Base-by-base conservation (phyloP, 2,888 invertebrate species). In the Steinernema carpocapsae region DNA sequence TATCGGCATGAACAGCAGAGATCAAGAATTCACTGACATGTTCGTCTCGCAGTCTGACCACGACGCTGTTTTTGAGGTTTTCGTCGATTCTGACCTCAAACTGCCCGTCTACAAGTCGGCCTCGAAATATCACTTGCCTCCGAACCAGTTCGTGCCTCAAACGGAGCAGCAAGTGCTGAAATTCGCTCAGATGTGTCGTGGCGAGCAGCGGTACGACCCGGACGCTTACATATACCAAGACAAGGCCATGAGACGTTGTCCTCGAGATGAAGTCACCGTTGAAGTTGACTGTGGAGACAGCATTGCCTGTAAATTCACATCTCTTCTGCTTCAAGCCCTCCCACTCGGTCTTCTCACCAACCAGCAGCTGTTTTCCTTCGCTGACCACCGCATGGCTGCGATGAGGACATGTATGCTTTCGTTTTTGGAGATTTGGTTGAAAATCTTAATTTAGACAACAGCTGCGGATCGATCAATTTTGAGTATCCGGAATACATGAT, bases 401-500 rank as follows among this genome's bases (percentile, higher is more conserved):
- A 22, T 26, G 26, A 74, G 70, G 29, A 59, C 19, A 73, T 46
- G 45, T 26, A 17, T 14, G 29, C 74, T 12, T 56, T 59, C 45
- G 24, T 12, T 70, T 14, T 2, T 1, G 22, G 24, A 7, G 26
- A 14, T 17, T 59, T 17, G 6, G 17, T 46, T 32, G 10, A n/a
- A n/a, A 14, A 29, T 52, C n/a, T 29, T 12, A 12, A 77, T 83
- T 72, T 78, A 85, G 85, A 84, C 79, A 86, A 87, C 77, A 83
- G 82, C 71, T 87, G 87, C 72, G 87, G 86, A 19, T 85, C 86
- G 1, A 87, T 87, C 74, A 87, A 85, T 77, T 84, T 87, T 70
- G 87, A 87, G 71, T 87, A 85, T 51, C 87, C 87, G 1, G 86
- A 87, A 74, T 87, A 86, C 76, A 78, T 87, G 82, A 82, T 82